Evolutionary conservation across 2,888 invertebrate genomes (phyloP), one percentile per base, ranked within the genome.

Genomic region (Hypsopygia costalis): DNA sequence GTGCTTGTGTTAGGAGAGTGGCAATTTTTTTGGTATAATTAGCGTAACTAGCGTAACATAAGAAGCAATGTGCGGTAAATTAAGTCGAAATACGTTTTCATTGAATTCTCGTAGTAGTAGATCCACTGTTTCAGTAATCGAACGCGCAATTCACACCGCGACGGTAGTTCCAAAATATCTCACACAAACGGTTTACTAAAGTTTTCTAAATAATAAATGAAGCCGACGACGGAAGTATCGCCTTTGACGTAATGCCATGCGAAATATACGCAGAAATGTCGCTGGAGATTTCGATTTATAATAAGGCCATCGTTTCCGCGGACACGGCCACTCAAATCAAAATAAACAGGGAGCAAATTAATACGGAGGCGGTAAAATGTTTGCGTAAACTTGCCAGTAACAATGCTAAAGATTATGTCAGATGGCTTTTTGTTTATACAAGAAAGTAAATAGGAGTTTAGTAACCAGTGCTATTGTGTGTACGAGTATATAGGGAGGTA

Each of bases 151-250:
- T 75, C 69, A 67, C 71, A 69, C 67, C 62, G 58, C 58, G 61
- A 60, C 56, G 62, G 60, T 25, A 25, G 25, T 76, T 80, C 68
- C 65, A 71, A 81, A 85, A 83, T 83, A 85, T 74, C 70, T 53
- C 61, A 46, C 50, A 46, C 65, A 70, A 74, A 72, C 72, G 61
- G 61, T 65, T 67, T 59, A 59, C 67, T 55, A 58, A 69, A 78
- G 68, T 74, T 76, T 81, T 72, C 75, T 59, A 69, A 78, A 81
- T 82, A 82, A 78, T 69, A 79, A 75, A 80, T 78, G 63, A 51
- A 44, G 31, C 43, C 46, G 69, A 65, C 64, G 77, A 79, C 73
- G 72, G 79, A 81, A 74, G 68, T 70, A 69, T 69, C 44, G 67
- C 65, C 65, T 68, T 70, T 79, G 79, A 68, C 72, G 74, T 58